Conservation (phyloP, 2,797 vertebrate species). For the Hephaestus fuliginosus region DNA sequence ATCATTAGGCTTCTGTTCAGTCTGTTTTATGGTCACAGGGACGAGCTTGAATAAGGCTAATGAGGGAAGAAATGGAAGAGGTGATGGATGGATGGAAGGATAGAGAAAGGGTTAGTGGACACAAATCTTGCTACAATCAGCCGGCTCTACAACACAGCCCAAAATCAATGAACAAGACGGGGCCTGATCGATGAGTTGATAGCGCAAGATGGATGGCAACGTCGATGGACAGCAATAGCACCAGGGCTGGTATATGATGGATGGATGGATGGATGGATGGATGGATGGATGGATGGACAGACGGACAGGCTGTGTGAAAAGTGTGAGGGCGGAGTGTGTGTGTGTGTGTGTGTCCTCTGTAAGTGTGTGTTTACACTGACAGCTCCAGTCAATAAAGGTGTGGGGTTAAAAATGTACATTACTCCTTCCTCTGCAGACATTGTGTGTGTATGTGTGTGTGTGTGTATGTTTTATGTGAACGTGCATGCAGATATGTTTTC, state of each 20-base stretch:
- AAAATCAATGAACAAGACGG: constrained; percentile 83
- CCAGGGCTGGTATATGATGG: constrained; percentile 54
- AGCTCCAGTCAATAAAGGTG: constrained; percentile 43
- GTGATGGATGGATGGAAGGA: constrained; percentile 77
- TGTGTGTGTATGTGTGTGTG: constrained; percentile 19
- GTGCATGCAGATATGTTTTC: constrained; percentile 23
- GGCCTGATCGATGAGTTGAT: constrained; percentile 81
- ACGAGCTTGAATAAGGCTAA: constrained; percentile 68
- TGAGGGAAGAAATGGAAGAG: constrained; percentile 72
- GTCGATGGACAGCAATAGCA: constrained; percentile 68
- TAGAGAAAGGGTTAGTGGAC: constrained; percentile 75
- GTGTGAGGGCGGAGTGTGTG: background rate
- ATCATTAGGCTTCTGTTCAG: constrained; percentile 55
- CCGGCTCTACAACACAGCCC: constrained; percentile 72
- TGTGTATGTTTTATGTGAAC: constrained; percentile 5
- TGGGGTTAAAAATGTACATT: constrained; percentile 57
- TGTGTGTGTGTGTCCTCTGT: constrained; percentile 40
- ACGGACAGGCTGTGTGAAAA: constrained; percentile 28
- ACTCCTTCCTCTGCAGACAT: constrained; percentile 22
- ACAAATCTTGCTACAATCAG: constrained; percentile 80
- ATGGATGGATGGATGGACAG: constrained; percentile 28
- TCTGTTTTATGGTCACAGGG: constrained; percentile 53
- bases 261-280: constrained; percentile 51
- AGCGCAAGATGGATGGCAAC: constrained; percentile 70
- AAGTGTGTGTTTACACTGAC: constrained; percentile 49